Conservation (phyloP, 1,140 invertebrate genomes). For the Trichonephila inaurata region DNA sequence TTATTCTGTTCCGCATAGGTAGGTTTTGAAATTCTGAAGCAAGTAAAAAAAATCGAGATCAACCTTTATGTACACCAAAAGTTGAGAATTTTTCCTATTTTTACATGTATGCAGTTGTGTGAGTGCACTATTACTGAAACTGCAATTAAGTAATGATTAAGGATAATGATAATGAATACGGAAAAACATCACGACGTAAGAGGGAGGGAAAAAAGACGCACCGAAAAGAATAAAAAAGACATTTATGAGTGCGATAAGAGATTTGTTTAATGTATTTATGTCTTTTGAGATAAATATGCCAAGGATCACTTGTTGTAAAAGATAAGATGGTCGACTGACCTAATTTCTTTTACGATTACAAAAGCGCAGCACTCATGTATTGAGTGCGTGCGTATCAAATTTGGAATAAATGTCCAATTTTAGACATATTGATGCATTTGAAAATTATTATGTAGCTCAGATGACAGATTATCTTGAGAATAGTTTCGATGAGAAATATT, state of each 20-base stretch:
- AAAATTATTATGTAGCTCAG: no score
- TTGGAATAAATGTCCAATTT: not conserved
- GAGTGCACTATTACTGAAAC: no score
- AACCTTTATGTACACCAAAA: no score
- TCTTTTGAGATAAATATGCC: conserved; percentile 11
- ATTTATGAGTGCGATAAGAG: not conserved
- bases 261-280: not conserved
- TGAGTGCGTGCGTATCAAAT: not conserved
- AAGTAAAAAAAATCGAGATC: no score
- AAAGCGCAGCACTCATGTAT: not conserved
- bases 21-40: no score
- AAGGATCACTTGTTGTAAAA: not conserved
- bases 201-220: not conserved
- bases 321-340: not conserved
- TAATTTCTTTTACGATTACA: not conserved
- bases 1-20: no score
- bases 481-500: no score
- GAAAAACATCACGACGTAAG: not conserved
- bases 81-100: no score
- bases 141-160: not conserved
- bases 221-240: not conserved
- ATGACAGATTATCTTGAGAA: no score
- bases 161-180: not conserved
- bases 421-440: no score
- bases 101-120: no score